Base-by-base conservation (phyloP, 2,797 vertebrate genomes). In the Adelosebastes latens region DNA sequence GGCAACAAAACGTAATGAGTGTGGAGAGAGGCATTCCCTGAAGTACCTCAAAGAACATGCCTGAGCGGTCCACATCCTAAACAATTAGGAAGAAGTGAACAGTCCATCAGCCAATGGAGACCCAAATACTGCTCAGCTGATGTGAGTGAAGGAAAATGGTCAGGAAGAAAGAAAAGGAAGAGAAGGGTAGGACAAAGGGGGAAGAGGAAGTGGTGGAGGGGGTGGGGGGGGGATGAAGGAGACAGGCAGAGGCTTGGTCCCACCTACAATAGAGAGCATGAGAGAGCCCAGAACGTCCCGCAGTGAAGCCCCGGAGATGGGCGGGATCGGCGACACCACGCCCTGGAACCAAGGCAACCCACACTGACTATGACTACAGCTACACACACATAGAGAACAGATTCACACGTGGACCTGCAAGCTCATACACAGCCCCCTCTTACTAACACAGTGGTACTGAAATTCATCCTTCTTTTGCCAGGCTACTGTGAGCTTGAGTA, bases 181-280 rank as follows among this genome's bases (percentile, higher is more conserved):
- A 66, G 32, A 46, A 46, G 39, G 63, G 39, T n/a, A 52, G 42
- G 56, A 60, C 3, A 68, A 18, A 46, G 49, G n/a, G 60, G 60
- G 25, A 49, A 42, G 42, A 13, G 61, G 32, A 36, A 22, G 8
- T 39, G n/a, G 36, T 39, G 36, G 13, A 49, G 27, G 8, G 0
- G 2, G 13, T 39, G 36, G 8, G 58, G 14, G 18, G 56, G 29
- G 8, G 1, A 36, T 75, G 61, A 77, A 31, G 81, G 64, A 81
- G 73, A 80, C 73, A 83, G 86, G 80, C 55, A 90, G 77, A 91
- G 87, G 87, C 58, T 92, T 90, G 86, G 88, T 93, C 92, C 95
- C 93, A 95, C 94, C 94, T 96, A 96, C 95, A 96, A 95, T 95
- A 92, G 94, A 95, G 88, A 96, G 93, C 83, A 95, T 92, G 83